Conservation (phyloP, 2,797 vertebrate genomes). For the Oophaga sylvatica region DNA sequence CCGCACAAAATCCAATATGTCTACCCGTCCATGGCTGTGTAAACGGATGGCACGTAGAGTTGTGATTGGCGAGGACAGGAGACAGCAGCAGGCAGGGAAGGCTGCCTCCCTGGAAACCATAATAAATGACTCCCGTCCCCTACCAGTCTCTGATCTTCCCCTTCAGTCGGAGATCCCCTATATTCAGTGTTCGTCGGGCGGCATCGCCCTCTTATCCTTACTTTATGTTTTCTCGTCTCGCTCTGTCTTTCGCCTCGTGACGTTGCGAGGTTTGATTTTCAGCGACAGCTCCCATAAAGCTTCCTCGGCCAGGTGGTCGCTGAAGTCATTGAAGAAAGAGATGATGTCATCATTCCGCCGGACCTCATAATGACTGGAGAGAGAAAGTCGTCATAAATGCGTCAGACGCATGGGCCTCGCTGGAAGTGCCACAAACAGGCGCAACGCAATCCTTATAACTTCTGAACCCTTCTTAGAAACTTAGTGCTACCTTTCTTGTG, state of each 20-base stretch:
- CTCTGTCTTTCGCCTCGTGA: slow-evolving; percentile 89
- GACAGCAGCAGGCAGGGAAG: not conserved
- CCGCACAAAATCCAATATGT: not conserved
- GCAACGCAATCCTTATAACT: too few relatives aligned
- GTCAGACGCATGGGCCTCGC: too few relatives aligned
- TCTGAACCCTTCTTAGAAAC: too few relatives aligned
- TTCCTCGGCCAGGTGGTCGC: slow-evolving; percentile 97
- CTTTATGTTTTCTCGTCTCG: slow-evolving; percentile 95
- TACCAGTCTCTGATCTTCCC: not conserved
- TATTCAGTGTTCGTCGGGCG: not conserved
- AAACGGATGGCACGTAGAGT: slow-evolving; percentile 20
- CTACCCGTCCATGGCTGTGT: not conserved
- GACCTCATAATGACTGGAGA: slow-evolving; percentile 91
- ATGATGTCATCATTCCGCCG: slow-evolving; percentile 95
- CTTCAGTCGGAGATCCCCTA: not conserved
- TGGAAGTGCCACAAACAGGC: too few relatives aligned
- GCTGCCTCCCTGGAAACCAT: slow-evolving; percentile 40
- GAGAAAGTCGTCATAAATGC: not conserved
- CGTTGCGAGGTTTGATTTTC: slow-evolving; percentile 97
- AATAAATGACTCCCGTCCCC: slow-evolving; percentile 32
- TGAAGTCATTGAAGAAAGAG: slow-evolving; percentile 98
- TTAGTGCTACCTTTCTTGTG: too few relatives aligned
- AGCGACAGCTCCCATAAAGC: slow-evolving; percentile 98
- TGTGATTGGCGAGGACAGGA: not conserved
- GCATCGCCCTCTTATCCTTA: not conserved